A percentile compares a stretch with the other conserved stretches of the same genome.
phyloP scores from a whole-genome alignment of 2,113 vertebrate species.

The Rhineura floridana region DNA sequence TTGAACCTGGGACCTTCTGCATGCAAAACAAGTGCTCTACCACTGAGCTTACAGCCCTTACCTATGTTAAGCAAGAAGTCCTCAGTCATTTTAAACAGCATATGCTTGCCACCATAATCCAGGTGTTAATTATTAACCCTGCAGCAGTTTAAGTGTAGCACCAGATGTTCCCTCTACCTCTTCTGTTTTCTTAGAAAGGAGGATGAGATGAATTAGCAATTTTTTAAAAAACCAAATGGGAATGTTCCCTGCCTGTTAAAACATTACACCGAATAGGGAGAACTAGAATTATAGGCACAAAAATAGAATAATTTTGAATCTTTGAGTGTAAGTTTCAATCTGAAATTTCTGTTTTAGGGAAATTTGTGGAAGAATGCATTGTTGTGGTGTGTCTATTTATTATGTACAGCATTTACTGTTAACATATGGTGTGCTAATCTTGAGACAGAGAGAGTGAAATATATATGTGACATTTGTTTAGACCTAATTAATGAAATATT shows the following conservation, averaged over 20 bases:
- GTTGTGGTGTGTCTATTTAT: slow-evolving; percentile 67
- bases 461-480: slow-evolving; percentile 82
- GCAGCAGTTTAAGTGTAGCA: slow-evolving; percentile 61
- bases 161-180: slow-evolving; percentile 66
- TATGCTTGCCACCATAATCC: slow-evolving; percentile 28
- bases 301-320: slow-evolving; percentile 60
- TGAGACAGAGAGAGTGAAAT: slow-evolving; percentile 71
- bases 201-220: slow-evolving; percentile 53
- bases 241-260: slow-evolving; percentile 65
- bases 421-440: slow-evolving; percentile 77
- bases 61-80: no score
- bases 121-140: slow-evolving; percentile 68
- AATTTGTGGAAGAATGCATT: slow-evolving; percentile 44
- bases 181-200: slow-evolving; percentile 61
- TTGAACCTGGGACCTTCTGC: no score
- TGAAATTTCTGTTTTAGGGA: slow-evolving; percentile 33
- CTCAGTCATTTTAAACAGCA: slow-evolving; percentile 48
- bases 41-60: no score
- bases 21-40: no score
- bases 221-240: slow-evolving; percentile 50
- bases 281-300: slow-evolving; percentile 64
- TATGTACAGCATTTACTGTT: slow-evolving; percentile 72
- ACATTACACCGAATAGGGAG: slow-evolving; percentile 53
- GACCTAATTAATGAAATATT: slow-evolving; percentile 85
- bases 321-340: slow-evolving; percentile 36